Percentiles rank a stretch among this genome's conserved stretches.
phyloP scores from a whole-genome alignment of 2,888 invertebrate genomes.

The Xestia sexstrigata region DNA sequence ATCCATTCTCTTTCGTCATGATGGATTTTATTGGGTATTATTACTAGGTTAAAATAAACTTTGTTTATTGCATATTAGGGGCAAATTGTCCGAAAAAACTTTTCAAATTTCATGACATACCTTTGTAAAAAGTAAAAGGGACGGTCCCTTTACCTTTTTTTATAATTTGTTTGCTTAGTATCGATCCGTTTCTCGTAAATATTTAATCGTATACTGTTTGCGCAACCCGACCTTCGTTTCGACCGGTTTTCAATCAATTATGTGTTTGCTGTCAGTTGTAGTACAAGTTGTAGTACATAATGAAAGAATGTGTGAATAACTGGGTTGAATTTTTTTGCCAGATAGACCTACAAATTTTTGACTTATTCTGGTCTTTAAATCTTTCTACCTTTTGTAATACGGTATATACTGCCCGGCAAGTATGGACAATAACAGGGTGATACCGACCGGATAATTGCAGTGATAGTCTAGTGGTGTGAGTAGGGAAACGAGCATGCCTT shows the following conservation, averaged over 20 bases:
- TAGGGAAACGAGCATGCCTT: no score
- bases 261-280: slow-evolving; percentile 23
- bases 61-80: neutral
- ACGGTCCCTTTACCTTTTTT: slow-evolving; percentile 13
- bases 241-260: slow-evolving; percentile 56
- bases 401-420: neutral
- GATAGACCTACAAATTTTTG: neutral
- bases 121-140: neutral
- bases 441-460: no score
- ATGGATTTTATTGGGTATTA: neutral
- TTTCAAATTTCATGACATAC: neutral
- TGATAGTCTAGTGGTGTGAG: no score
- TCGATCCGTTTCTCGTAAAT: slow-evolving; percentile 40
- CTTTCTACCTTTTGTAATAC: neutral
- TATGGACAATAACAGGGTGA: no score
- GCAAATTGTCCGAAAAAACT: neutral
- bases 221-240: slow-evolving; percentile 55
- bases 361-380: neutral
- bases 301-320: neutral
- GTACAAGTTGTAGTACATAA: slow-evolving; percentile 1
- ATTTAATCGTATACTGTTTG: slow-evolving; percentile 35
- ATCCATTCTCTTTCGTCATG: neutral
- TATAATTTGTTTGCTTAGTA: slow-evolving; percentile 15
- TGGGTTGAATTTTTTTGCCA: neutral
- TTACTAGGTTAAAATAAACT: neutral